A percentile compares a stretch with the other conserved stretches of the same genome.
Evolutionary conservation across 1,140 invertebrate genomes (phyloP).

Genomic region (Gryllus bimaculatus): DNA sequence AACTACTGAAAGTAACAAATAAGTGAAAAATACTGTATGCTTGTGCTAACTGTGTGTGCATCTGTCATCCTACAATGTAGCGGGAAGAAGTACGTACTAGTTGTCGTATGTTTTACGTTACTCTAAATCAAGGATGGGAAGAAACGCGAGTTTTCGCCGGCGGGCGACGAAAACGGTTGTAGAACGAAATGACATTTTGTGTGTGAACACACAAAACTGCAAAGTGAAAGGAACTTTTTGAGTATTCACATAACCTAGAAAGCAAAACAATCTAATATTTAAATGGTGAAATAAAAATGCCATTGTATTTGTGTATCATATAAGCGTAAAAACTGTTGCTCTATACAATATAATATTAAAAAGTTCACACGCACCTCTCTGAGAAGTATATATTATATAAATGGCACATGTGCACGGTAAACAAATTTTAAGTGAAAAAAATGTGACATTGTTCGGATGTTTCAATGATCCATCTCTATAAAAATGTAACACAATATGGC

Average conservation of each 20-base stretch:
- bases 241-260: conserved; percentile 5
- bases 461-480: neutral
- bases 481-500: neutral
- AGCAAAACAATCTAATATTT: conserved; percentile 6
- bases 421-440: neutral
- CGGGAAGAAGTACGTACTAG: neutral
- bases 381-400: conserved; percentile 2
- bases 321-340: conserved; percentile 4
- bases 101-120: neutral
- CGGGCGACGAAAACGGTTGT: too few species aligned
- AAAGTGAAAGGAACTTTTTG: neutral
- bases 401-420: conserved; percentile 3
- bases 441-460: conserved; percentile 4
- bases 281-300: neutral
- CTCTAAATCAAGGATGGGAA: neutral
- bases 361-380: conserved; percentile 3
- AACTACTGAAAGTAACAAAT: conserved; percentile 18
- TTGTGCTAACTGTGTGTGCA: conserved; percentile 18
- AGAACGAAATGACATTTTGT: too few species aligned
- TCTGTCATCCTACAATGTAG: neutral
- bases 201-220: too few species aligned
- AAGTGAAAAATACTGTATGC: conserved; percentile 19
- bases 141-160: too few species aligned
- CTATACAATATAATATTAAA: conserved; percentile 3
- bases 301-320: conserved; percentile 5